These are phyloP conservation scores for Oryzias celebensis DNA, from an alignment of 2,113 vertebrate genomes.

Conservation along the genomic window DNA sequence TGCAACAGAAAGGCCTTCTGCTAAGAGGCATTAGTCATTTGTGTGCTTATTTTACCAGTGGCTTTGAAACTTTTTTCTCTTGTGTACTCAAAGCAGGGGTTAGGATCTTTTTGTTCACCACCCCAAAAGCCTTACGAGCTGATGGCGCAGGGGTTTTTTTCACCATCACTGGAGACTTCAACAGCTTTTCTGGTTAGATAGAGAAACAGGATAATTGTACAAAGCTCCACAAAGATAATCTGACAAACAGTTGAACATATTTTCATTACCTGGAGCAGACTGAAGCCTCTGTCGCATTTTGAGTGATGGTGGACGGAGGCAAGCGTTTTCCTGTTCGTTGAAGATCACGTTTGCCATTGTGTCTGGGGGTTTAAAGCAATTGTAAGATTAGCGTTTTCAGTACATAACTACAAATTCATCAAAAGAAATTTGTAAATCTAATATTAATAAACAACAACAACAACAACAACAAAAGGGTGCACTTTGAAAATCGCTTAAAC, in stretches of 20 bases:
- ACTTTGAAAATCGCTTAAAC: no score
- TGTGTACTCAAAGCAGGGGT: constrained; percentile 37
- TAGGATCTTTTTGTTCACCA: constrained; percentile 42
- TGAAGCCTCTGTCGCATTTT: constrained; percentile 61
- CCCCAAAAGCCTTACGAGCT: constrained; percentile 62
- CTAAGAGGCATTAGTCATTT: not conserved
- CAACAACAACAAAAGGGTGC: no score
- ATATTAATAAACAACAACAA: no score
- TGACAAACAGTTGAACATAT: not conserved
- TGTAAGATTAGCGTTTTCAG: not conserved
- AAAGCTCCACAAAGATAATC: not conserved
- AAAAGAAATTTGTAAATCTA: not conserved
- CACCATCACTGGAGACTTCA: constrained; percentile 40
- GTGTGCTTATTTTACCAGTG: constrained; percentile 40
- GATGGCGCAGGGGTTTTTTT: constrained; percentile 49
- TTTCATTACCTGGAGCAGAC: constrained; percentile 61
- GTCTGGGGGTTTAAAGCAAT: constrained; percentile 24
- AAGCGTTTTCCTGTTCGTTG: constrained; percentile 54
- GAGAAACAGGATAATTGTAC: not conserved
- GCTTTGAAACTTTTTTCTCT: constrained; percentile 49
- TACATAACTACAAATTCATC: not conserved
- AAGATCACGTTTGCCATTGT: constrained; percentile 55
- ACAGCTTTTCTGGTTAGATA: constrained; percentile 33
- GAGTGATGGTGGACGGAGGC: constrained; percentile 26
- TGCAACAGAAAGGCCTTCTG: not conserved